These are phyloP conservation scores for Lynx canadensis DNA, from an alignment of 2,113 vertebrate genomes.

Conservation along the genomic window DNA sequence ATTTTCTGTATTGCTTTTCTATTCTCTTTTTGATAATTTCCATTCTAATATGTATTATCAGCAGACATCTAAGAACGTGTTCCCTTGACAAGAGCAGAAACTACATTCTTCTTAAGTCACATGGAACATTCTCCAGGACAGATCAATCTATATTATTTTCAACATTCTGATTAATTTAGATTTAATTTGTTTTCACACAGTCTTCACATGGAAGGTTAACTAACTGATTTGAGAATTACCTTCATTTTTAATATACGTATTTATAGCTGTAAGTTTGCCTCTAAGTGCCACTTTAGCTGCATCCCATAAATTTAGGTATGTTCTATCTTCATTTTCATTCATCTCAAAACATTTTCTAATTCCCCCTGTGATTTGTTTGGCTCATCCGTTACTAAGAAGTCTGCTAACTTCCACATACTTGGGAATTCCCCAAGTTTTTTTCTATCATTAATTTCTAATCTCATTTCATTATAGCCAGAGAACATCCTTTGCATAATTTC, in stretches of 20 bases:
- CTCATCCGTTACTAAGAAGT: not conserved
- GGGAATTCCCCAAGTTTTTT: not conserved
- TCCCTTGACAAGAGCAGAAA: not conserved
- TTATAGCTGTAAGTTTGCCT: not conserved
- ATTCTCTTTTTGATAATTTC: not conserved
- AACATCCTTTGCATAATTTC: not conserved
- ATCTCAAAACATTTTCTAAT: conserved; percentile 4
- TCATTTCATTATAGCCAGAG: not conserved
- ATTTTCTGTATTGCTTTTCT: not conserved
- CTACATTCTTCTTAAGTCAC: not conserved
- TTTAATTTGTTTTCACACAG: not conserved
- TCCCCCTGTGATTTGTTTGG: not conserved
- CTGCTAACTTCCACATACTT: not conserved
- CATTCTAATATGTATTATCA: not conserved
- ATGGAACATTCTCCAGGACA: not conserved
- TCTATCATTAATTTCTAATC: not conserved
- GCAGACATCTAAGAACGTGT: not conserved
- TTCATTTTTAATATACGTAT: not conserved
- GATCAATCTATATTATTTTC: not conserved
- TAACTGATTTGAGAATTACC: not conserved
- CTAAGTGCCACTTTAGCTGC: not conserved
- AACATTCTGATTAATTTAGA: not conserved
- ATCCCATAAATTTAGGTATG: not conserved
- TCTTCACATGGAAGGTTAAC: not conserved
- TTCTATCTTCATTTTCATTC: not conserved